Conservation (phyloP, 2,888 invertebrate species). For the Ophioninae sp. region DNA sequence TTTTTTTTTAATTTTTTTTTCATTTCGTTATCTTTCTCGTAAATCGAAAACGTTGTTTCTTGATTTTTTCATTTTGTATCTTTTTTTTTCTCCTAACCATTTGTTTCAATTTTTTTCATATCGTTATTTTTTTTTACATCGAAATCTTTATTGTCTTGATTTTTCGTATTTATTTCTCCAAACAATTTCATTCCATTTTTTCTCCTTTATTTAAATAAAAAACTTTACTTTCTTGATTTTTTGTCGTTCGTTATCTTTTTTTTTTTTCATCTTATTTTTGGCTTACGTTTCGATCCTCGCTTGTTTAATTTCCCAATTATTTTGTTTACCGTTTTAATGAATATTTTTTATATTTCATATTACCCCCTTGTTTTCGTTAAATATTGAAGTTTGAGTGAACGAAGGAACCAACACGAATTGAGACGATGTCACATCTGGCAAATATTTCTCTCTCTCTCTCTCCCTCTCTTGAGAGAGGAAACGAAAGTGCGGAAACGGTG, state of each 20-base stretch:
- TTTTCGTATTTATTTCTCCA: too few species aligned
- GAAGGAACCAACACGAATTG: constrained; percentile 20
- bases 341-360: neutral
- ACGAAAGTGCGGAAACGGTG: constrained; percentile 34
- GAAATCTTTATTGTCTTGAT: too few species aligned
- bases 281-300: neutral
- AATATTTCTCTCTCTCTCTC: neutral
- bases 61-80: too few species aligned
- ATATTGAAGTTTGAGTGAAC: constrained; percentile 29
- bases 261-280: constrained; percentile 1
- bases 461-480: neutral
- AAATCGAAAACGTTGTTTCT: too few species aligned
- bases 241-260: neutral
- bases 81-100: too few species aligned
- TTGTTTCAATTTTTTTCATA: too few species aligned
- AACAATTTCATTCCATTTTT: too few species aligned
- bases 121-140: too few species aligned
- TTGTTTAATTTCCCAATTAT: neutral
- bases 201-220: neutral
- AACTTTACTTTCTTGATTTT: too few species aligned
- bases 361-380: constrained; percentile 1
- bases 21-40: too few species aligned
- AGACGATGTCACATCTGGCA: constrained; percentile 54
- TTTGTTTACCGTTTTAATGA: neutral
- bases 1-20: too few species aligned